Evolutionary conservation across 2,888 invertebrate species (phyloP).

Genomic region (Dryobota labecula): DNA sequence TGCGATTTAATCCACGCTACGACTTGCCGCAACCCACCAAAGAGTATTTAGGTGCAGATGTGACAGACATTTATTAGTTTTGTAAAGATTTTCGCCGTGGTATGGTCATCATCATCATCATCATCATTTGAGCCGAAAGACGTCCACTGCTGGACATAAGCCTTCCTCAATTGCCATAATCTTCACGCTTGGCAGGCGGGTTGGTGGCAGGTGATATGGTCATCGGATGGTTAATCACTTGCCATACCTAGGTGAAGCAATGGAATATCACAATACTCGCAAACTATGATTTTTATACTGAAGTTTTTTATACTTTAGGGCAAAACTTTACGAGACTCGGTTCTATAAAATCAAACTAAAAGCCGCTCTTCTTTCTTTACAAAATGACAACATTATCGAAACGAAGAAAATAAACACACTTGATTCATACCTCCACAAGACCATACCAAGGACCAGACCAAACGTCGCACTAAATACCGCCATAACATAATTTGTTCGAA

Average conservation of each 20-base stretch:
- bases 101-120: too few species aligned
- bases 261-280: background rate
- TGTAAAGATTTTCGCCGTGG: background rate
- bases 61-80: background rate
- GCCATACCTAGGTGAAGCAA: background rate
- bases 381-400: background rate
- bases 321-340: background rate
- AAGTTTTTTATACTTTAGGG: too few species aligned
- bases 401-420: background rate
- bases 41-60: conserved; percentile 39
- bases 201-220: too few species aligned
- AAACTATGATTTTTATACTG: background rate
- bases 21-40: conserved; percentile 57
- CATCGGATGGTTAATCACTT: background rate
- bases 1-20: conserved; percentile 65
- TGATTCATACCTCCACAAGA: background rate
- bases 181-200: too few species aligned
- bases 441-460: background rate
- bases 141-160: too few species aligned
- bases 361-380: background rate
- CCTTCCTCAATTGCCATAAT: too few species aligned
- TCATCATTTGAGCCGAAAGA: too few species aligned
- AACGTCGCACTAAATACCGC: conserved; percentile 24
- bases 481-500: conserved; percentile 28
- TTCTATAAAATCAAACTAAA: background rate